phyloP scores from a whole-genome alignment of 2,888 invertebrate species.

The Trichogramma evanescens region DNA sequence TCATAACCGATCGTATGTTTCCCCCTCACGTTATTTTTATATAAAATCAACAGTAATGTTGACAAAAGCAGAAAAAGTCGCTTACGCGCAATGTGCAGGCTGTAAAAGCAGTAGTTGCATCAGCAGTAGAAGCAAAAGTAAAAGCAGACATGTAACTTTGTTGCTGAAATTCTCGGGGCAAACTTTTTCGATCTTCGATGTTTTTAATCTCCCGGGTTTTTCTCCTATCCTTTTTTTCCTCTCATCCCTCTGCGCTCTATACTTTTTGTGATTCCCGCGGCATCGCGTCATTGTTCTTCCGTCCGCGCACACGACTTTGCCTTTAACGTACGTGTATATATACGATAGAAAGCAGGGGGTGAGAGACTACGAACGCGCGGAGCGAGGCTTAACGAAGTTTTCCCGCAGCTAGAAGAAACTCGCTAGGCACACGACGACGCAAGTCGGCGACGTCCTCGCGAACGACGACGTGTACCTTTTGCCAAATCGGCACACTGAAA shows the following conservation, averaged over 20 bases:
- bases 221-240: not conserved
- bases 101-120: no score
- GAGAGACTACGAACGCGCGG: constrained; percentile 2
- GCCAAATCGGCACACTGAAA: constrained; percentile 20
- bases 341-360: no score
- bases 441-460: constrained; percentile 7
- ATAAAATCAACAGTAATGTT: no score
- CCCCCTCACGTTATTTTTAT: no score
- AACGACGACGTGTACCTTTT: constrained; percentile 21
- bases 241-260: not conserved
- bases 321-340: not conserved
- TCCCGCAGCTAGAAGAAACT: not conserved
- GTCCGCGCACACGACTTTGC: not conserved
- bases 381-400: constrained; percentile 23
- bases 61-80: no score
- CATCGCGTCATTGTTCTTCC: constrained; percentile 16
- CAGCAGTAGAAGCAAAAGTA: no score
- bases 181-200: not conserved
- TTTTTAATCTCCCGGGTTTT: not conserved
- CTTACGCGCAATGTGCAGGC: no score
- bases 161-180: not conserved
- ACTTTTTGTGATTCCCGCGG: constrained; percentile 16
- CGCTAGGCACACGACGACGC: not conserved
- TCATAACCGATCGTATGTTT: no score
- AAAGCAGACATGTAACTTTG: constrained; percentile 1